Percentiles rank a stretch among this genome's conserved stretches.
Conservation (phyloP, 1,140 invertebrate genomes). For the Aporrectodea caliginosa region DNA sequence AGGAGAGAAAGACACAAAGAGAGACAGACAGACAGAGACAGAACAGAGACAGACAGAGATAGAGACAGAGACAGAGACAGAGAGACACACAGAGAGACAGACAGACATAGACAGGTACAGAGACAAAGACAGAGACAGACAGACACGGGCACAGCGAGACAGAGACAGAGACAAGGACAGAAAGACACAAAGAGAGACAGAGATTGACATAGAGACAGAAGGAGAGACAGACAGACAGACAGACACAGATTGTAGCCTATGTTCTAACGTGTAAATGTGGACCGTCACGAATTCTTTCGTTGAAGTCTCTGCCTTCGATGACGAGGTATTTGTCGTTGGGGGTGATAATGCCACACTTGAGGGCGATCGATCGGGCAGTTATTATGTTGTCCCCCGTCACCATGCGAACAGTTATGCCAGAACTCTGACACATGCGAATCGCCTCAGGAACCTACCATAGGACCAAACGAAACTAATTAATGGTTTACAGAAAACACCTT, state of each 20-base stretch:
- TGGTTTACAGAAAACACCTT: too few relatives aligned
- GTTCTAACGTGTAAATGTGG: conserved; percentile 53
- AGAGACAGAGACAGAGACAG: conserved; percentile 2
- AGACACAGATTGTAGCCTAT: neutral
- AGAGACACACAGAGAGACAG: conserved; percentile 6
- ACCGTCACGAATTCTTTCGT: conserved; percentile 56
- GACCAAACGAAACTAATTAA: too few relatives aligned
- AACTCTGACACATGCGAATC: conserved; percentile 97
- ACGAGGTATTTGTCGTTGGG: conserved; percentile 64
- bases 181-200: neutral
- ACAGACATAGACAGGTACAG: conserved; percentile 22
- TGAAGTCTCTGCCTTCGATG: conserved; percentile 61
- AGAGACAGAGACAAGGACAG: conserved; percentile 52
- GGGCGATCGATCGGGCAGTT: conserved; percentile 72
- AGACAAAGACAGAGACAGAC: neutral
- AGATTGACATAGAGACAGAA: neutral
- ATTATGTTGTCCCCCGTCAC: conserved; percentile 76
- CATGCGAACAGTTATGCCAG: conserved; percentile 79
- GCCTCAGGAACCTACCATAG: conserved; percentile 79
- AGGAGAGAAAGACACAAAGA: neutral
- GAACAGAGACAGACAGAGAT: neutral
- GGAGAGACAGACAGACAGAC: conserved; percentile 52
- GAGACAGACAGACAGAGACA: neutral
- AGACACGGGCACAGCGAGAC: neutral
- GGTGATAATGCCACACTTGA: conserved; percentile 67